A percentile compares a stretch with the other conserved stretches of the same genome.
phyloP scores from a whole-genome alignment of 2,797 vertebrate species.

The Chaunax sp. region DNA sequence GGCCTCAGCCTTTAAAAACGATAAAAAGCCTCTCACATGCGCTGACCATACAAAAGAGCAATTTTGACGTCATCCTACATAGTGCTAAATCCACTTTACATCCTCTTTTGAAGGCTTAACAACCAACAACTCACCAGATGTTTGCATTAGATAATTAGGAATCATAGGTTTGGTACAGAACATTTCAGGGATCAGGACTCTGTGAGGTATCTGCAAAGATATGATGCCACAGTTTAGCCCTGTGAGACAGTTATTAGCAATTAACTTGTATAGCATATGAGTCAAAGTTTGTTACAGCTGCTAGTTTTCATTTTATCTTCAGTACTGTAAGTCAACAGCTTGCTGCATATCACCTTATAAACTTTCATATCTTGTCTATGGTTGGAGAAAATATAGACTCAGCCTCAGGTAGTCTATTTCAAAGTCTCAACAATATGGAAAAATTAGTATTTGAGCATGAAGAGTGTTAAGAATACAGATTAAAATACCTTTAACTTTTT shows the following conservation, averaged over 20 bases:
- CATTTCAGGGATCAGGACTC: slow-evolving; percentile 47
- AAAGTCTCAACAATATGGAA: background rate
- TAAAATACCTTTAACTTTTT: background rate
- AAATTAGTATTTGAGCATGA: background rate
- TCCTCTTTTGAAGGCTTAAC: slow-evolving; percentile 63
- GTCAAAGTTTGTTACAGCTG: background rate
- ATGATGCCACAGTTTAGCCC: slow-evolving; percentile 49
- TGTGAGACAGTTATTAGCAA: too few relatives aligned
- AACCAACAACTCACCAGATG: slow-evolving; percentile 50
- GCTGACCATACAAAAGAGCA: slow-evolving; percentile 68
- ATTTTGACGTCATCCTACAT: slow-evolving; percentile 77
- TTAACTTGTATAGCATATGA: too few relatives aligned
- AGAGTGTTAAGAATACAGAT: background rate
- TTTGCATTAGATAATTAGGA: slow-evolving; percentile 54
- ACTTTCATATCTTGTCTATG: background rate
- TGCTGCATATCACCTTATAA: background rate
- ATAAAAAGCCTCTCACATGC: slow-evolving; percentile 73
- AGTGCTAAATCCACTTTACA: slow-evolving; percentile 58
- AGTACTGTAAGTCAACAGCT: background rate
- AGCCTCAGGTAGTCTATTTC: too few relatives aligned
- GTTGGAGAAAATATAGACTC: background rate
- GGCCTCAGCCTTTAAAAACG: slow-evolving; percentile 50
- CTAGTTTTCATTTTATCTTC: background rate
- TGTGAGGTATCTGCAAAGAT: slow-evolving; percentile 25
- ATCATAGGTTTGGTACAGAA: slow-evolving; percentile 51